Conservation (phyloP, 23 tunicate species). For the Phallusia fumigata region DNA sequence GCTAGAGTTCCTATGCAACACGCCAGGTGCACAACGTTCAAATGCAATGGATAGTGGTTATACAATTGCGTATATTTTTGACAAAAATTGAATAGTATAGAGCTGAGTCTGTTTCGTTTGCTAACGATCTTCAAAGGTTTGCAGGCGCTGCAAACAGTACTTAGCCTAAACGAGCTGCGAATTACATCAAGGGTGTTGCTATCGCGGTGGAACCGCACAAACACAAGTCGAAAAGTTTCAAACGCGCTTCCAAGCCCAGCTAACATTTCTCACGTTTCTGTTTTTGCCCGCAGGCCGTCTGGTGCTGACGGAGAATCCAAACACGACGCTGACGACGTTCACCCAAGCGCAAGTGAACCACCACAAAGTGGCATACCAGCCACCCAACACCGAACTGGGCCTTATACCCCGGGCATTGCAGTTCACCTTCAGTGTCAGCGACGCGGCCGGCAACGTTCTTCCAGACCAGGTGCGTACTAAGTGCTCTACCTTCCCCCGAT, state of each 20-base stretch:
- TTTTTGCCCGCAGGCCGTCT: constrained; percentile 43
- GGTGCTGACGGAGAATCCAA: constrained; percentile 74
- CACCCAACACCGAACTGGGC: constrained; percentile 94
- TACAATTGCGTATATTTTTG: too few species aligned
- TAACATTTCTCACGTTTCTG: neutral
- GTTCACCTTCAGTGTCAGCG: constrained; percentile 72
- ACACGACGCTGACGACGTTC: constrained; percentile 53
- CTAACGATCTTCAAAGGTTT: too few species aligned
- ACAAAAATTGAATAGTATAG: too few species aligned
- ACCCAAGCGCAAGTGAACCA: constrained; percentile 95
- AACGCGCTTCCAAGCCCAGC: neutral
- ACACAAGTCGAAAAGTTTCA: neutral
- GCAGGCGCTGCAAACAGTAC: too few species aligned
- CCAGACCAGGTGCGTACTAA: constrained; percentile 64
- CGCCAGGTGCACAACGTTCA: too few species aligned
- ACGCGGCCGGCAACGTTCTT: constrained; percentile 77
- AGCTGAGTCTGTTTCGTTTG: too few species aligned
- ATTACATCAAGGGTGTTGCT: too few species aligned
- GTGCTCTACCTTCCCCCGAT: neutral
- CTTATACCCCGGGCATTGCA: constrained; percentile 76
- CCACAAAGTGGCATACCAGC: constrained; percentile 89
- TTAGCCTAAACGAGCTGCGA: too few species aligned
- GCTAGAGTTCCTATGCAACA: too few species aligned
- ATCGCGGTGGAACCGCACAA: neutral
- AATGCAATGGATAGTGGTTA: too few species aligned